These are phyloP conservation scores for Pteruthius melanotis DNA, from an alignment of 2,113 vertebrate species.

Conservation along the genomic window DNA sequence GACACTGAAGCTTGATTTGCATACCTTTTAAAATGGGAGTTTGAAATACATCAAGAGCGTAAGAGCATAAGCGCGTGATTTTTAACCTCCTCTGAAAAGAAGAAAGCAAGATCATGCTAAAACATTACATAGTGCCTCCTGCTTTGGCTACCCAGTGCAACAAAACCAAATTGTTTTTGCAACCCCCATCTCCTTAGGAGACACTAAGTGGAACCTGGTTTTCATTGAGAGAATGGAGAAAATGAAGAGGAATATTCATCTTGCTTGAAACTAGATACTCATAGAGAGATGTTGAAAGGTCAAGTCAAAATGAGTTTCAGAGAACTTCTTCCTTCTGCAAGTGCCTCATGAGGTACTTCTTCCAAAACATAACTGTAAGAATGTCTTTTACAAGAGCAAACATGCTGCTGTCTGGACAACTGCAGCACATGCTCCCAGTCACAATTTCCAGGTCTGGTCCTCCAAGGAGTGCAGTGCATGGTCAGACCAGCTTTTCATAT, in stretches of 20 bases:
- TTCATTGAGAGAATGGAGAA: background rate
- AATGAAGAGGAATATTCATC: background rate
- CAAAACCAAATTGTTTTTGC: background rate
- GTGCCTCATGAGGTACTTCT: background rate
- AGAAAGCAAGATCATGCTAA: background rate
- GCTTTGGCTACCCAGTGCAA: background rate
- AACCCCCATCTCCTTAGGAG: background rate
- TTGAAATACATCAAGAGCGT: background rate
- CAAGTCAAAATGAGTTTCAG: background rate
- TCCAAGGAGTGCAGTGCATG: rapidly evolving
- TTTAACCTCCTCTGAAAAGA: background rate
- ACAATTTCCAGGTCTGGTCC: background rate
- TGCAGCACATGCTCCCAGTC: background rate
- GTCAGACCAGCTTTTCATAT: background rate
- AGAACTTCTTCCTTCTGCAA: background rate
- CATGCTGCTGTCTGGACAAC: rapidly evolving
- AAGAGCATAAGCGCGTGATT: rapidly evolving
- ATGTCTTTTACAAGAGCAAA: background rate
- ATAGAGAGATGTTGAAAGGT: background rate
- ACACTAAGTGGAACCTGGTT: background rate
- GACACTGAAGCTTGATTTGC: background rate
- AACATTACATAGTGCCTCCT: background rate
- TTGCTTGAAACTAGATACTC: background rate
- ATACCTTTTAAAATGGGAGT: background rate
- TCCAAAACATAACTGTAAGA: background rate